These are phyloP conservation scores for Acheta domesticus DNA, from an alignment of 2,888 invertebrate species.

Conservation along the genomic window DNA sequence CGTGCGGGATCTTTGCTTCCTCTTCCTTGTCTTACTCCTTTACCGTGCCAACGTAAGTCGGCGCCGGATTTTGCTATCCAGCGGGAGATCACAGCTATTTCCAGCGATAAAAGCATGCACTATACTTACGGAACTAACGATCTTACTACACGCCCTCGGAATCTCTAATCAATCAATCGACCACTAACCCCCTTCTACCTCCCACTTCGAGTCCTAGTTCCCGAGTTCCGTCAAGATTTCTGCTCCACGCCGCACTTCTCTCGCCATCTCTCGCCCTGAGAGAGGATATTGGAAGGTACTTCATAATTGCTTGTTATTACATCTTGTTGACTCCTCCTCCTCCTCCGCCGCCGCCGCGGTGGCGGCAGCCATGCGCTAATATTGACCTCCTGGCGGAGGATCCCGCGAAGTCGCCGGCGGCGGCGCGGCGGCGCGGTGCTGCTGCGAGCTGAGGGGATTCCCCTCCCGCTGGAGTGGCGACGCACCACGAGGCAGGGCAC, in stretches of 20 bases:
- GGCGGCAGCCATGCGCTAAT: neutral
- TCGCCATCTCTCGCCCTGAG: neutral
- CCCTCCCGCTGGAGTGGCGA: neutral
- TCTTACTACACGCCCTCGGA: no score
- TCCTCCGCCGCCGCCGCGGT: neutral
- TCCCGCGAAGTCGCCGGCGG: neutral
- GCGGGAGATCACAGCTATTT: no score
- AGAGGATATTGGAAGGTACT: neutral
- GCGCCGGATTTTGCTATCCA: no score
- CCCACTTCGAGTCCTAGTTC: no score
- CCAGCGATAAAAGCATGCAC: no score
- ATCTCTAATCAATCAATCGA: no score
- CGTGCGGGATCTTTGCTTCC: no score
- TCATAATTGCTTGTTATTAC: constrained; percentile 18
- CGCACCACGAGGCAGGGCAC: neutral
- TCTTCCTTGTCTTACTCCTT: no score
- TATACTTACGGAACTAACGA: no score
- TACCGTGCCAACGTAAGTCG: no score
- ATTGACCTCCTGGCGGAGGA: neutral
- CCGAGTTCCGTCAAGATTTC: no score
- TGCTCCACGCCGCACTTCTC: neutral
- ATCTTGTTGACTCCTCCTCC: neutral
- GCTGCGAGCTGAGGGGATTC: neutral
- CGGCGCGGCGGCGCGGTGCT: neutral
- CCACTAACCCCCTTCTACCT: no score